Percentiles rank a stretch among this genome's conserved stretches.
phyloP scores from a whole-genome alignment of 2,888 invertebrate genomes.

The Ormyrus thymus region DNA sequence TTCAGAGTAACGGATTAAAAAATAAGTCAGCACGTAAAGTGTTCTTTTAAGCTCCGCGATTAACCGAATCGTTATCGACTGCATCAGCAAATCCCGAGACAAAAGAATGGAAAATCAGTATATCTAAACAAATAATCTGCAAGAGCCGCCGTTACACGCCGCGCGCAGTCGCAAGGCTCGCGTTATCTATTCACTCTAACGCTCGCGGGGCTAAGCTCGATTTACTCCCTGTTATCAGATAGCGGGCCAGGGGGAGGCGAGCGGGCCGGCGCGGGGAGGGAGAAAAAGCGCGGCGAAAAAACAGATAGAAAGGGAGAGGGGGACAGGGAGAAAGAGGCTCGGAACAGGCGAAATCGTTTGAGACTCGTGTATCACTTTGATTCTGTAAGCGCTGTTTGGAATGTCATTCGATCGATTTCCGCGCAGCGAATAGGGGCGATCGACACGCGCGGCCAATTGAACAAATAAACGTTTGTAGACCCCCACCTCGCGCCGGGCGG shows the following conservation, averaged over 20 bases:
- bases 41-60: background rate
- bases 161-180: background rate
- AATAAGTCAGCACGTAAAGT: background rate
- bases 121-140: background rate
- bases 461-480: slow-evolving; percentile 32
- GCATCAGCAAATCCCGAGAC: too few relatives aligned
- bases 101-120: too few relatives aligned
- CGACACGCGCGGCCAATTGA: slow-evolving; percentile 14
- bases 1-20: too few relatives aligned
- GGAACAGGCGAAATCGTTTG: slow-evolving; percentile 20
- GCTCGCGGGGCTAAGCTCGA: slow-evolving; percentile 8
- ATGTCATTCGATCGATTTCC: slow-evolving; percentile 34
- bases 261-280: background rate
- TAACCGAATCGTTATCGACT: background rate
- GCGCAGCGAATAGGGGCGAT: background rate
- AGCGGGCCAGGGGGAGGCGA: too few relatives aligned
- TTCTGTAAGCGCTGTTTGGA: slow-evolving; percentile 36
- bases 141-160: background rate
- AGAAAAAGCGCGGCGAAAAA: background rate
- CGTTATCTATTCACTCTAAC: background rate
- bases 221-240: slow-evolving; percentile 29
- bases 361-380: slow-evolving; percentile 39
- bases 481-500: background rate
- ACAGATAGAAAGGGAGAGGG: background rate
- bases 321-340: background rate